Percentiles rank a stretch among this genome's conserved stretches.
Evolutionary conservation across 2,797 vertebrate genomes (phyloP).

Genomic region (Echeneis naucrates): DNA sequence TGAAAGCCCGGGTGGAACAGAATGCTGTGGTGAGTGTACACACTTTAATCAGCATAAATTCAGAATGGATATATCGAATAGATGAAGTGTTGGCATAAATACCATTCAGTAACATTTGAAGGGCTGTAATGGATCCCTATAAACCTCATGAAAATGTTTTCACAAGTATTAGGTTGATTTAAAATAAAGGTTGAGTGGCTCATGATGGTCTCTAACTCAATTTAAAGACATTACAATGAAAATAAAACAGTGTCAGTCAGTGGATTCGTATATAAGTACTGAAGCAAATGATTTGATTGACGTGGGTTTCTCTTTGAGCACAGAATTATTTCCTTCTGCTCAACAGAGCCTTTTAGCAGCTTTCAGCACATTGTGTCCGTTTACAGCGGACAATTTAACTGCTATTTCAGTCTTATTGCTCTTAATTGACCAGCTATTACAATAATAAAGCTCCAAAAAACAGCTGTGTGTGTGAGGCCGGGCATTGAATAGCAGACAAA

Average conservation of each 20-base stretch:
- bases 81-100: not conserved
- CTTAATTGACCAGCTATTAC: not conserved
- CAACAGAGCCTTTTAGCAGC: not conserved
- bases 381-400: not conserved
- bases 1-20: constrained; percentile 92
- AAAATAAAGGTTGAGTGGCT: not conserved
- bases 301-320: not conserved
- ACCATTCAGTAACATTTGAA: not conserved
- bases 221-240: not conserved
- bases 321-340: not conserved
- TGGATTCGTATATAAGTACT: not conserved
- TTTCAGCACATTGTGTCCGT: constrained; percentile 3
- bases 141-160: not conserved
- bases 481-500: not conserved
- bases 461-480: not conserved
- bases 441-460: not conserved
- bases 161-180: not conserved
- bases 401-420: not conserved
- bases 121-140: not conserved
- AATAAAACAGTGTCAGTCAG: not conserved
- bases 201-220: not conserved
- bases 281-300: not conserved
- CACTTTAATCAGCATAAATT: not conserved
- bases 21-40: constrained; percentile 93
- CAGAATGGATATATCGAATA: not conserved